Percentiles rank a stretch among this genome's conserved stretches.
These are phyloP conservation scores for Xiphias gladius DNA, from an alignment of 2,113 vertebrate species.

Conservation along the genomic window DNA sequence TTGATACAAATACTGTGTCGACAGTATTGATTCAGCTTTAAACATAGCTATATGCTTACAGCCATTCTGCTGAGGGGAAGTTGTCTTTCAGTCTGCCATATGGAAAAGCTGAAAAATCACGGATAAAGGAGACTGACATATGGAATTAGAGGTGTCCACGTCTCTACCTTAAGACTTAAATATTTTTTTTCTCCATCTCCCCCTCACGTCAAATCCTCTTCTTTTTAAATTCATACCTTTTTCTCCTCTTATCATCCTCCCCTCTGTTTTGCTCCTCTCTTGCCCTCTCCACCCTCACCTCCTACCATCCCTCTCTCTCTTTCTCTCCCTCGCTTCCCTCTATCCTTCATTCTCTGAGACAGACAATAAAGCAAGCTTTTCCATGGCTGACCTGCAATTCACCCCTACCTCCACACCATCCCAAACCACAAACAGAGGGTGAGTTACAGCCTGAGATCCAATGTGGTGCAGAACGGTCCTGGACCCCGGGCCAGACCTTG, in stretches of 20 bases:
- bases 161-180: conserved; percentile 19
- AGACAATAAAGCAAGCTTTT: conserved; percentile 75
- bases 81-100: conserved; percentile 36
- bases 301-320: conserved; percentile 38
- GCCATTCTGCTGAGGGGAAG: conserved; percentile 29
- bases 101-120: conserved; percentile 56
- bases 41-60: conserved; percentile 49
- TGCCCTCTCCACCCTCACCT: conserved; percentile 16
- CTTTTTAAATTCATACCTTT: conserved; percentile 27
- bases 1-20: conserved; percentile 43
- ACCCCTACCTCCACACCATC: conserved; percentile 78
- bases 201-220: conserved; percentile 40
- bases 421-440: conserved; percentile 69
- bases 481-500: conserved; percentile 55
- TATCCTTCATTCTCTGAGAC: conserved; percentile 68
- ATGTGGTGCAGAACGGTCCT: conserved; percentile 37
- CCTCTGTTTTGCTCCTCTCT: conserved; percentile 5
- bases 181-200: conserved; percentile 8
- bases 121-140: conserved; percentile 26
- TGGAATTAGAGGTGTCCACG: conserved; percentile 28
- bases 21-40: conserved; percentile 46
- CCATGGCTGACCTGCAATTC: conserved; percentile 82
- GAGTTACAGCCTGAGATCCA: conserved; percentile 76
- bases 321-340: conserved; percentile 47
- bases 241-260: no score